Conservation (phyloP, 2,113 vertebrate species). For the Corythoichthys intestinalis region DNA sequence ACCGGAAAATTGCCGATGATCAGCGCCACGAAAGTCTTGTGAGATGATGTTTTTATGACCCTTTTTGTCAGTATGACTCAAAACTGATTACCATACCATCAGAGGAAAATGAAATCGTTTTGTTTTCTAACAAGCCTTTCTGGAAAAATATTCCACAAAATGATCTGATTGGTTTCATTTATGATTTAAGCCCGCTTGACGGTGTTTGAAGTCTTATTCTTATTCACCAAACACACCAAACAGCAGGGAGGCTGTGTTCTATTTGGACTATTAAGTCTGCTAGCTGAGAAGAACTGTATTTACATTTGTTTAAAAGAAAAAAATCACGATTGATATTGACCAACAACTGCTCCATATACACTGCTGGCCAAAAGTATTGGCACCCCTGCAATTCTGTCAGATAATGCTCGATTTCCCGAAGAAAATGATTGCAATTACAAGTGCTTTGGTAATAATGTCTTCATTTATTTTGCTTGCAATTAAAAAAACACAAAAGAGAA, state of each 20-base stretch:
- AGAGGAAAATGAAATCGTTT: constrained; percentile 54
- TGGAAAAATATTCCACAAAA: constrained; percentile 60
- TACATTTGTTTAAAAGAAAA: not conserved
- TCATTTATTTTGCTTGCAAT: too few relatives aligned
- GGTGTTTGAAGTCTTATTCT: constrained; percentile 63
- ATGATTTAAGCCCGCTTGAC: constrained; percentile 55
- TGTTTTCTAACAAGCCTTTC: constrained; percentile 46
- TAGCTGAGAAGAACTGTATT: constrained; percentile 29
- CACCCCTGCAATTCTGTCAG: too few relatives aligned
- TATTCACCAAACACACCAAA: constrained; percentile 52
- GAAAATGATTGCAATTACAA: too few relatives aligned
- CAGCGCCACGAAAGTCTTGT: constrained; percentile 21
- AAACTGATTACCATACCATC: constrained; percentile 56
- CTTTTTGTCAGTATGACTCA: constrained; percentile 38
- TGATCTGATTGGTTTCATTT: constrained; percentile 64
- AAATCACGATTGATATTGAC: not conserved
- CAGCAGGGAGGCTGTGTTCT: constrained; percentile 26
- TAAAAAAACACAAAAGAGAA: too few relatives aligned
- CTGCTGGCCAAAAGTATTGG: too few relatives aligned
- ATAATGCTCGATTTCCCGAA: too few relatives aligned
- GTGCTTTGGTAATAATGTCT: too few relatives aligned
- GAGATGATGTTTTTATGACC: constrained; percentile 42
- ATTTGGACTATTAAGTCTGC: constrained; percentile 42
- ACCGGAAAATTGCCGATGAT: constrained; percentile 14
- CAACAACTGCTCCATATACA: too few relatives aligned